Evolutionary conservation across 2,888 invertebrate genomes (phyloP), one percentile per base, ranked within the genome.

Genomic region (Heliconius aoede): DNA sequence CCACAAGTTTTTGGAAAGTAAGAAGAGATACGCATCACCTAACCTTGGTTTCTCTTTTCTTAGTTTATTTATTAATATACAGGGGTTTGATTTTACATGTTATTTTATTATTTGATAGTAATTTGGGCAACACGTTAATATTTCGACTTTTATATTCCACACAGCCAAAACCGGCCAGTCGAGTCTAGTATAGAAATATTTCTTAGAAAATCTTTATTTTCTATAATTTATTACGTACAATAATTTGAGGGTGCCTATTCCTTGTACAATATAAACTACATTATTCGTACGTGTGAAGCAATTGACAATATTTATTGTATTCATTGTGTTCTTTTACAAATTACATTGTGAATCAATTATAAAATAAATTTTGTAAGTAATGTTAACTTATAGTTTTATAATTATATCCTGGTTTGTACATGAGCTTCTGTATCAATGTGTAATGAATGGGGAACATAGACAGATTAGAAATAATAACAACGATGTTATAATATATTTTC

Each of bases 381-480:
- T 65, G 30, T 55, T 55, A 8, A 51, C 69, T 30, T 69, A 69
- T 32, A 55, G 55, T 32, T 69, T 55, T 24, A 55, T 69, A 69
- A 55, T 30, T 24, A 55, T 55, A 69, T 69, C 8, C n/a, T 55
- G 13, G 18, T 72, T 75, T 76, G 74, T 76, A 78, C 73, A 78
- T 76, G 78, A 82, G 36, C 55, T 30, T 67, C 40, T 78, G 62
- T 80, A 81, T 76, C 30, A 4, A n/a, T 11, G 32, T 8, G 9
- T 11, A 32, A 55, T 55, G 15, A n/a, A 69, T 15, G 69, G 3
- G 91, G 91, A 86, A 88, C 73, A 78, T 78, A 83, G 82, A 86
- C 81, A 85, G 86, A 86, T 86, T 79, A 84, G 82, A 81, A 79
- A 79, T 72, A 67, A 77, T 71, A 84, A 81, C 85, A 84, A 83